Conservation (phyloP, 2,888 invertebrate species). For the Nipponacmea schrenckii region DNA sequence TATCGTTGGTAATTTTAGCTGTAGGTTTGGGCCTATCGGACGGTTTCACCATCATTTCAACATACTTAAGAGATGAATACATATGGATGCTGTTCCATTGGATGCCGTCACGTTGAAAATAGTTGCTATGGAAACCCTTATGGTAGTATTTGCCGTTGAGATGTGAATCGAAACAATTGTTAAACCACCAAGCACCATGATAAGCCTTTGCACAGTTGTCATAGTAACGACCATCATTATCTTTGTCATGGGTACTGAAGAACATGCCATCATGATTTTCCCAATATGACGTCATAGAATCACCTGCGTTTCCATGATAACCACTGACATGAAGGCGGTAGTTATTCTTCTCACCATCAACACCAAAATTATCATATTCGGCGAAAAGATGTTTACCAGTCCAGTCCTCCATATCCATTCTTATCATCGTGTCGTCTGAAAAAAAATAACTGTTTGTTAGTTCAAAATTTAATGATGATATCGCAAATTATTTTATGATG, state of each 20-base stretch:
- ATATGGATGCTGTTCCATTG: slow-evolving; percentile 65
- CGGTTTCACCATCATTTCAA: slow-evolving; percentile 63
- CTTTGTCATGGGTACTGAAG: slow-evolving; percentile 89
- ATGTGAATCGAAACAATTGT: slow-evolving; percentile 64
- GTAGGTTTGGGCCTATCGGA: slow-evolving; percentile 34
- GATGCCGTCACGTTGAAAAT: slow-evolving; percentile 63
- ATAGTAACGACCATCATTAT: slow-evolving; percentile 77
- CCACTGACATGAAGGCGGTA: slow-evolving; percentile 81
- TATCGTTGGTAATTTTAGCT: slow-evolving; percentile 33
- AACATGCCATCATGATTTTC: slow-evolving; percentile 91
- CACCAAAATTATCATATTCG: slow-evolving; percentile 80
- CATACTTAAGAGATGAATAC: slow-evolving; percentile 61
- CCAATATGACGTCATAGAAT: slow-evolving; percentile 75
- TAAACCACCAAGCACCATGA: slow-evolving; percentile 67
- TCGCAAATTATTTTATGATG: not conserved
- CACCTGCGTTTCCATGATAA: slow-evolving; percentile 86
- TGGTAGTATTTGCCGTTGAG: slow-evolving; percentile 65
- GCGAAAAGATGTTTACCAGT: slow-evolving; percentile 85
- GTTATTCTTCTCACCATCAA: slow-evolving; percentile 77
- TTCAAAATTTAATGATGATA: too few relatives aligned
- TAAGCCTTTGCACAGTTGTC: slow-evolving; percentile 65
- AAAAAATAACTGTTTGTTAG: slow-evolving; percentile 15
- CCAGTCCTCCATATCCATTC: slow-evolving; percentile 86
- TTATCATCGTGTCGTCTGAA: slow-evolving; percentile 80
- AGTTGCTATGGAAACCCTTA: slow-evolving; percentile 61